Conservation (phyloP, 1,140 invertebrate species). For the Branchinecta lindahli region DNA sequence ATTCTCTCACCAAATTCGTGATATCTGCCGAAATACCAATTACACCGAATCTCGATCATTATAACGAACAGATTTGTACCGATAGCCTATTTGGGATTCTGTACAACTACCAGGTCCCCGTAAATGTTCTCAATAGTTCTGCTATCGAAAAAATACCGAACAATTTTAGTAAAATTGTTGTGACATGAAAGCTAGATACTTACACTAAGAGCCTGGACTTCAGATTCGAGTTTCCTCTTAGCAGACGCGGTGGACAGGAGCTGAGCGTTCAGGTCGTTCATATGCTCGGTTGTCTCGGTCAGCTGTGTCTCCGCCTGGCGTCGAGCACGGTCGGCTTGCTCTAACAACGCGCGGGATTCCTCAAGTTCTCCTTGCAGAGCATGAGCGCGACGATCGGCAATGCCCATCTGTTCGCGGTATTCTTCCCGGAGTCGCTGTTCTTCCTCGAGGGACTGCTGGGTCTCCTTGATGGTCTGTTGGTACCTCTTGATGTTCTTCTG, state of each 20-base stretch:
- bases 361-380: conserved; percentile 89
- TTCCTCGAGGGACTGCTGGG: conserved; percentile 87
- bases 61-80: too few species aligned
- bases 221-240: conserved; percentile 96
- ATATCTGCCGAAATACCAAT: too few species aligned
- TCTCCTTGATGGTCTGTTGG: conserved; percentile 89
- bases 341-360: conserved; percentile 82
- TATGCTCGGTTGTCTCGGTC: conserved; percentile 86
- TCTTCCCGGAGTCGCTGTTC: conserved; percentile 94
- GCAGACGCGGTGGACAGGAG: conserved; percentile 78
- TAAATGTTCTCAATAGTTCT: too few species aligned
- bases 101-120: too few species aligned
- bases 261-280: conserved; percentile 85
- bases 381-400: conserved; percentile 88
- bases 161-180: neutral
- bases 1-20: too few species aligned
- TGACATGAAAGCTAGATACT: conserved; percentile 25
- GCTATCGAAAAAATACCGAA: too few species aligned
- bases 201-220: conserved; percentile 85
- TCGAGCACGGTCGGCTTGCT: conserved; percentile 91
- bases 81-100: too few species aligned
- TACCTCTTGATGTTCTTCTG: conserved; percentile 97
- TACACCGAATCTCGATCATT: too few species aligned
- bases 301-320: conserved; percentile 92
- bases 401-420: conserved; percentile 85